Evolutionary conservation across 53 echinoderm and acorn worm species (phyloP), one percentile per base, ranked within the genome.

Genomic region (Mesocentrotus franciscanus): DNA sequence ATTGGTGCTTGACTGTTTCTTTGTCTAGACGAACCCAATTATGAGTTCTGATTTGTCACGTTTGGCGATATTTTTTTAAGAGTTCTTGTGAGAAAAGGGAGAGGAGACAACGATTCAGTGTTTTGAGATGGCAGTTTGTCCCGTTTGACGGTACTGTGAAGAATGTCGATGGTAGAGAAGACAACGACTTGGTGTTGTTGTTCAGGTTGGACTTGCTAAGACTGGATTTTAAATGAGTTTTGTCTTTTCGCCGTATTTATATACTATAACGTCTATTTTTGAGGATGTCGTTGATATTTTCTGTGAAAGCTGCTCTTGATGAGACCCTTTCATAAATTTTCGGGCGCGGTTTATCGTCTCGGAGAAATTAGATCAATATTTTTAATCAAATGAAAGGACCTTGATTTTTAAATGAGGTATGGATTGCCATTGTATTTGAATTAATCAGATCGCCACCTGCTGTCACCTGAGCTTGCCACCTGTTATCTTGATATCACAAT

Each of bases 361-460:
- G 13, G 12, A 81, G 20, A 42, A 33, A 42, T 36, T 76, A 35
- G 87, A 27, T 87, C 87, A 58, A 87, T 87, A 87, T 29, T 30
- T 64, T 87, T 57, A 87, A 27, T 58, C 56, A 58, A 56, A 87
- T 87, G 10, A 57, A 58, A 59, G 27, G 59, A 87, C 87, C 87
- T 59, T 87, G 87, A 87, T 87, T 59, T 87, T 87, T 58, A 87
- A 58, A 57, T n/a, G 27, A 12, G 24, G 15, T 87, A 87, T 87
- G 27, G 87, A 87, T 87, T 27, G 1, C 14, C 58, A 87, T 87
- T 87, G 87, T 87, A 9, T 87, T 57, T 87, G 87, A 87, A 87
- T 87, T 11, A 87, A 81, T 0, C 56, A 27, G 58, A 57, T 26
- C 27, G 58, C 42, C 17, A 39, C 42, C 42, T 6, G 39, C 81